Evolutionary conservation across 2,888 invertebrate genomes (phyloP), one percentile per base, ranked within the genome.

Genomic region (Mamestra brassicae): DNA sequence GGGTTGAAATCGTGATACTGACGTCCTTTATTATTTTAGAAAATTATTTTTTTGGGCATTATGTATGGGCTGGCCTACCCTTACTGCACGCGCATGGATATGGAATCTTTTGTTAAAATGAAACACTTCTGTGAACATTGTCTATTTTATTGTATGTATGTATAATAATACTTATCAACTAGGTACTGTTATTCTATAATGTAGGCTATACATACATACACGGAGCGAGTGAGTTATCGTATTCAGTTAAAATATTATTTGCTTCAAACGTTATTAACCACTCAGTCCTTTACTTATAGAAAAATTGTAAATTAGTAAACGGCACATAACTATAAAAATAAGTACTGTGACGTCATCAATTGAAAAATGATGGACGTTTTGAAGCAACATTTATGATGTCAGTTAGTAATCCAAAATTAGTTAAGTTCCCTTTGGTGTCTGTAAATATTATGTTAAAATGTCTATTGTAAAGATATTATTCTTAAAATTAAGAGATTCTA

Each of bases 71-170:
- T 26, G 26, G 26, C 26, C 26, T 26, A 26, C 26, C 26, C 26
- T 26, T 26, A 26, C 26, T 26, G 26, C 26, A 26, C 26, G 26
- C 26, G 26, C 26, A 26, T 26, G 26, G 36, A 7, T 55, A n/a
- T n/a, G 54, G 8, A 3, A 38, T 50, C 38, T 13, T 58, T 42
- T n/a, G 42, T 45, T 13, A 42, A 83, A 94, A 93, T 93, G 84
- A 95, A 95, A 95, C 92, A 78, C 85, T 72, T 58, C 26, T 81
- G 36, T 92, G 94, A 96, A 96, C 96, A 96, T 95, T 95, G 94
- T 94, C 95, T 96, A 96, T 95, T 94, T 94, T 95, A 95, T 94
- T 94, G 92, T 94, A 93, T 93, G 92, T 94, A 94, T 93, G 90
- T 94, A 93, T 94, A 90, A 89, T 94, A 95, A 94, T 94, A 93